Percentiles rank a stretch among this genome's conserved stretches.
phyloP scores from a whole-genome alignment of 2,888 invertebrate genomes.

The Drosophila eohydei region DNA sequence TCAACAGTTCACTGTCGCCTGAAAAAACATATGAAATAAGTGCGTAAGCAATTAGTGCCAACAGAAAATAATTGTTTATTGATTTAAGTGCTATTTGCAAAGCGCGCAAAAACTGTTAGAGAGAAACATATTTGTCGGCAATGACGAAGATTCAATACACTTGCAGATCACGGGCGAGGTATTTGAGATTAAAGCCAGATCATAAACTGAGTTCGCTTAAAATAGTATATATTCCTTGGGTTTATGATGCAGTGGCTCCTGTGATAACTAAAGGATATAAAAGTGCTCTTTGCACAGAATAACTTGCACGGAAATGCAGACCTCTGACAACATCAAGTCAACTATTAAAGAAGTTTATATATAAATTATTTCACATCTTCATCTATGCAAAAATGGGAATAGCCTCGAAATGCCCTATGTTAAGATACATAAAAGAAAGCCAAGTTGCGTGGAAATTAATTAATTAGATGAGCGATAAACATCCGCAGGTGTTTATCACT shows the following conservation, averaged over 20 bases:
- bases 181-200: background rate
- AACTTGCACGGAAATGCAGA: too few species aligned
- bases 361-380: background rate
- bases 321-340: too few species aligned
- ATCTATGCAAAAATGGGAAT: background rate
- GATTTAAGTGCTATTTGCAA: slow-evolving; percentile 30
- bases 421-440: slow-evolving; percentile 4
- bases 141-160: background rate
- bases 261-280: too few species aligned
- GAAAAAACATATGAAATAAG: slow-evolving; percentile 21
- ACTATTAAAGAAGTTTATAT: too few species aligned
- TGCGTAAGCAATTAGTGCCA: slow-evolving; percentile 22
- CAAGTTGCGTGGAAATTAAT: slow-evolving; percentile 50
- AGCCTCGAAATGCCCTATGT: background rate
- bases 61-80: slow-evolving; percentile 32
- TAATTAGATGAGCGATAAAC: slow-evolving; percentile 59
- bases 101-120: slow-evolving; percentile 8
- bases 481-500: slow-evolving; percentile 54
- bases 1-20: slow-evolving; percentile 81
- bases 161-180: background rate
- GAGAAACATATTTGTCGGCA: background rate
- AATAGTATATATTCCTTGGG: too few species aligned
- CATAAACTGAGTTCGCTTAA: too few species aligned
- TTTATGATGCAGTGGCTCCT: too few species aligned
- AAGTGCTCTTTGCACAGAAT: too few species aligned